Conservation (phyloP, 1,140 invertebrate species). For the Magallana ariakensis region DNA sequence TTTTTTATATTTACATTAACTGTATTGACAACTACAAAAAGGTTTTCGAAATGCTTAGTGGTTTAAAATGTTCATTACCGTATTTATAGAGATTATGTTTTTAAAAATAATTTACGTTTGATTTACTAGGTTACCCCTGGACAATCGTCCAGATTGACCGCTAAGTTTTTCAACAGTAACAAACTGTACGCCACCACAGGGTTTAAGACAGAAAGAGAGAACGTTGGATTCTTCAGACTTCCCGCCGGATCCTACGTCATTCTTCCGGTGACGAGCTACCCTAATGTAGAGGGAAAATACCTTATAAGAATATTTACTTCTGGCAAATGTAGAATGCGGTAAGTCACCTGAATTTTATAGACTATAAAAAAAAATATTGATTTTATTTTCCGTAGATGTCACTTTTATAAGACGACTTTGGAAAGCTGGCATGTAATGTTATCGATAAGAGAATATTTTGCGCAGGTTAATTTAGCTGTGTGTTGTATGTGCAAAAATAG, state of each 20-base stretch:
- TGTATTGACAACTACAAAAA: too few species aligned
- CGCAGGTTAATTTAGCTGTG: not conserved
- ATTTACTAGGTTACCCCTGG: constrained; percentile 49
- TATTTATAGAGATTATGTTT: not conserved
- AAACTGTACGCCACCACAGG: constrained; percentile 51
- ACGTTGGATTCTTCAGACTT: constrained; percentile 56
- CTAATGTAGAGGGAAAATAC: constrained; percentile 58
- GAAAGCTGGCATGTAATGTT: too few species aligned
- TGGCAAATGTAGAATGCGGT: constrained; percentile 57
- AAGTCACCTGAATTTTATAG: not conserved
- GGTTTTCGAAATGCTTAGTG: too few species aligned
- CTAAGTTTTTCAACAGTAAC: constrained; percentile 44
- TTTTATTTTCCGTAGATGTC: too few species aligned
- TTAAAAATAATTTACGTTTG: not conserved
- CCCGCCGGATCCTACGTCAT: constrained; percentile 59
- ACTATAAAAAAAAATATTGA: too few species aligned
- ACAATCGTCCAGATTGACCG: constrained; percentile 36
- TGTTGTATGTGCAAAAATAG: not conserved
- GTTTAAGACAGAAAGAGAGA: constrained; percentile 57
- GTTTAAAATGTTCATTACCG: too few species aligned
- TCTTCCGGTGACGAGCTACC: constrained; percentile 53
- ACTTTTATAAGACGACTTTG: too few species aligned
- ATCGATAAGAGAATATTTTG: too few species aligned
- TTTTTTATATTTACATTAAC: too few species aligned
- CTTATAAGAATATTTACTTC: constrained; percentile 57